Evolutionary conservation across 1,140 invertebrate genomes (phyloP), one percentile per base, ranked within the genome.

Genomic region (Drosophila rhopaloa): DNA sequence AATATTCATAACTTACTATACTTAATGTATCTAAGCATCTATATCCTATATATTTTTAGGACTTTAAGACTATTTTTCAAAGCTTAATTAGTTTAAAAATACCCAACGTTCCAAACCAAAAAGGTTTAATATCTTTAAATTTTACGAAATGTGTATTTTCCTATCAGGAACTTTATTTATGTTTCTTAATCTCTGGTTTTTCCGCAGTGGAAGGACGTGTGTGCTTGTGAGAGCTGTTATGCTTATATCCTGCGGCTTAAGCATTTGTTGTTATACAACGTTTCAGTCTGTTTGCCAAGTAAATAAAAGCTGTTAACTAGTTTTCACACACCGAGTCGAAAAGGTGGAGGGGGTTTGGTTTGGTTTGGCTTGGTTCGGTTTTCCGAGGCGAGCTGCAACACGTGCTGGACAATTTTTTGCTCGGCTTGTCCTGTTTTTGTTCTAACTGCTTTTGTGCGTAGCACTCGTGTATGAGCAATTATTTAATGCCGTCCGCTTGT

Each of bases 261-360:
- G 75, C 76, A 81, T 77, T 81, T 78, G 79, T 82, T 75, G 76
- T 78, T 79, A 63, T 59, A 74, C 79, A 82, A 77, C 70, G 59
- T 75, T 79, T 67, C 70, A 79, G 62, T 83, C 60, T 83, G 80
- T 83, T 83, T 83, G 70, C 60, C 70, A 75, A 83, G 80, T 79
- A 83, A 83, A 83, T 83, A 83, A 83, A 83, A 79, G 80, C 80
- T 83, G 76, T 83, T 83, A 83, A 83, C 80, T 83, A 83, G 76
- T 83, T 83, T 76, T 76, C 46, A 53, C 68, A 68, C 79, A 78
- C 75, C 59, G 54, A 71, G 62, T 29, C 50, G 46, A 47, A 54
- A 50, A 65, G 46, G n/a, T 76, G 38, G 54, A 43, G 7, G 53
- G 40, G 46, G 19, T 3, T n/a, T 41, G 11, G 16, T 16, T 14